Conservation (phyloP, 1,140 invertebrate genomes). For the Lerema accius region DNA sequence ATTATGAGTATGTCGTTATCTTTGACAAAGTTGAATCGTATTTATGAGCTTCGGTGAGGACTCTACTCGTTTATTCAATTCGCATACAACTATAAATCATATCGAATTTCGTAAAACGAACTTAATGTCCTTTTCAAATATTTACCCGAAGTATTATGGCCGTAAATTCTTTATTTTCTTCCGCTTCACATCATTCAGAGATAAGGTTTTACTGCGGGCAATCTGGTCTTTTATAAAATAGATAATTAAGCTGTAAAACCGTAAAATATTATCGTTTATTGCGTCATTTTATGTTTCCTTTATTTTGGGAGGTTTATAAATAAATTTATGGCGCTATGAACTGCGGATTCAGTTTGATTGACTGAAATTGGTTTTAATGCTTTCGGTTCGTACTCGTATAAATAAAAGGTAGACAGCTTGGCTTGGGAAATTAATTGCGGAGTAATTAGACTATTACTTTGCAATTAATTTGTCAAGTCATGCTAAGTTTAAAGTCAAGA, state of each 20-base stretch:
- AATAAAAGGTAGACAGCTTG: too few relatives aligned
- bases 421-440: too few relatives aligned
- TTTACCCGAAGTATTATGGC: constrained; percentile 11
- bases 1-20: too few relatives aligned
- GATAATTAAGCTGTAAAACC: constrained; percentile 5
- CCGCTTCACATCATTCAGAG: not conserved
- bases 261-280: constrained; percentile 3
- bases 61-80: not conserved
- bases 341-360: not conserved
- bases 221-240: constrained; percentile 10
- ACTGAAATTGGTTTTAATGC: not conserved
- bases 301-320: too few relatives aligned
- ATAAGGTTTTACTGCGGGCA: constrained; percentile 13
- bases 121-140: constrained; percentile 2
- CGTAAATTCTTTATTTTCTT: constrained; percentile 14
- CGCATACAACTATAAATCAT: not conserved
- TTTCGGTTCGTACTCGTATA: too few relatives aligned
- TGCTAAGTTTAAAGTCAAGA: too few relatives aligned
- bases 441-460: too few relatives aligned
- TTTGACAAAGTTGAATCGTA: not conserved
- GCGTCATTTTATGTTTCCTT: too few relatives aligned
- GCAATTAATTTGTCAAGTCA: too few relatives aligned
- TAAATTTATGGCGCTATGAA: too few relatives aligned
- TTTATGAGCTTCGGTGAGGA: not conserved
- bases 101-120: not conserved